Evolutionary conservation across 1,140 invertebrate genomes (phyloP), one percentile per base, ranked within the genome.

Genomic region (Oedothorax gibbosus): DNA sequence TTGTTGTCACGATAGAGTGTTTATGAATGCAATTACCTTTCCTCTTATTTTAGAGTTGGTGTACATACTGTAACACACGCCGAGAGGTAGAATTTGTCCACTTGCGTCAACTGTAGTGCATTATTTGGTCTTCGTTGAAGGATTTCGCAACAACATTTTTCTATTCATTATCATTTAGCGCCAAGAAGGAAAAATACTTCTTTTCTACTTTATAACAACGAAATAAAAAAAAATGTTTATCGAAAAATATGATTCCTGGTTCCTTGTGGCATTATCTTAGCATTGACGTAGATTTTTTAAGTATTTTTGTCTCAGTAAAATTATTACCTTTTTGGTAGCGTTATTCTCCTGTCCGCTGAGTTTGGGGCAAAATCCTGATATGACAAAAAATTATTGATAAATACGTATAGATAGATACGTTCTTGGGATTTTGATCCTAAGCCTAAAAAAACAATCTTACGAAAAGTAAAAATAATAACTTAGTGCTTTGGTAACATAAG

Each of bases 221-320:
- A 57, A 75, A 57, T 75, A 57, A 21, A 57, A 56, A 14, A 75
- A 57, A 57, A 57, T 18, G 35, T n/a, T 75, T 11, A 12, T 21
- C 35, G 18, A 66, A n/a, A 75, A 56, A 8, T 2, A 14, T 75
- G 56, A 57, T 75, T 75, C 50, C 49, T 7, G 21, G 68, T 49
- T 77, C 62, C 77, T 51, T 66, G 77, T 79, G 77, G 77, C 77
- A 79, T 66, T 50, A 79, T 53, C 77, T 79, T 79, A 79, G 77
- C 77, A 79, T 66, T 54, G 10, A 50, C 35, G 49, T 79, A 79
- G 64, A 68, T 2, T 62, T 35, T 35, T 35, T 35, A 35, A 35
- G 5, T 35, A 35, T 35, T 35, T 5, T 35, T 35, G 35, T 35
- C 35, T 35, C 35, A 35, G 35, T 35, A 35, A 35, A 35, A 35